phyloP scores from a whole-genome alignment of 2,113 vertebrate species.

The Xyrauchen texanus region DNA sequence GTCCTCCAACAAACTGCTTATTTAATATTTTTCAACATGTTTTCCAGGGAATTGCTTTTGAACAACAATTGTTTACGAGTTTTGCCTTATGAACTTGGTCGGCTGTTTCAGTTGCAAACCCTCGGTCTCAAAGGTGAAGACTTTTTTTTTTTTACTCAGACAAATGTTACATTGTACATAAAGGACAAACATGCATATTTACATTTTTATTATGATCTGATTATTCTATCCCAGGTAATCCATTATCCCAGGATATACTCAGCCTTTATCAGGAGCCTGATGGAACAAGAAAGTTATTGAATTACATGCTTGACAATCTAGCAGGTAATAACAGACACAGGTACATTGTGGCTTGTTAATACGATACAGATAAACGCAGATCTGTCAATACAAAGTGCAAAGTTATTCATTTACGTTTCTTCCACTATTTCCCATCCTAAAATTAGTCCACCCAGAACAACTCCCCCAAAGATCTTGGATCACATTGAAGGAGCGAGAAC shows the following conservation, averaged over 20 bases:
- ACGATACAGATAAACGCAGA: not conserved
- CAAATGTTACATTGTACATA: not conserved
- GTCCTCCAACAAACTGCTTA: constrained; percentile 97
- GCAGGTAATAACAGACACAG: constrained; percentile 75
- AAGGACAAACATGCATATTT: too few relatives aligned
- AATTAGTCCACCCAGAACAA: constrained; percentile 95
- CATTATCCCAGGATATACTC: constrained; percentile 98
- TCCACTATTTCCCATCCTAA: constrained; percentile 13
- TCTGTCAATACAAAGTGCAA: constrained; percentile 2
- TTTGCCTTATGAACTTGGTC: constrained; percentile 99
- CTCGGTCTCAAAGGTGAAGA: constrained; percentile 92
- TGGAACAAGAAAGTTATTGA: constrained; percentile 97
- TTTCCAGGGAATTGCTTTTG: constrained; percentile 98
- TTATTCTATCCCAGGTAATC: constrained; percentile 84
- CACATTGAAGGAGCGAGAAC: constrained; percentile 95
- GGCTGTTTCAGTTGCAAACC: constrained; percentile 97
- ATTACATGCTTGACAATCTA: constrained; percentile 99
- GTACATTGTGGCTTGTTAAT: not conserved
- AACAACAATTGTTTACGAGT: constrained; percentile 99
- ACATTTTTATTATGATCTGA: too few relatives aligned
- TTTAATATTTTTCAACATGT: not conserved
- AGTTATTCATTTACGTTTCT: not conserved
- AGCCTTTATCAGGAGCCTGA: constrained; percentile 97
- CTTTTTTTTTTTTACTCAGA: not conserved
- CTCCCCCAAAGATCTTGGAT: constrained; percentile 98